Conservation (phyloP, 2,113 vertebrate species). For the Anolis carolinensis region DNA sequence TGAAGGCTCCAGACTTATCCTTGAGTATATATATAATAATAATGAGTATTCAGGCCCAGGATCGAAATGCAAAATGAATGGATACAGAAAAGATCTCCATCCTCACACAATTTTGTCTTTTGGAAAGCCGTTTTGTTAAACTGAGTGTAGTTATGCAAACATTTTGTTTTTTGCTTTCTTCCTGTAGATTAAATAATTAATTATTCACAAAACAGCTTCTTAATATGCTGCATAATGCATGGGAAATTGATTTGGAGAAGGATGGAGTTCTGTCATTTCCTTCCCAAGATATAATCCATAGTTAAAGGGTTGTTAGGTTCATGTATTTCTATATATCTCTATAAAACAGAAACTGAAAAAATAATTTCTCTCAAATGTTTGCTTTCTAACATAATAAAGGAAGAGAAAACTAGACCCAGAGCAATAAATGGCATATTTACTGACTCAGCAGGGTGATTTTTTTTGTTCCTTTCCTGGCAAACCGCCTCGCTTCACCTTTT, state of each 20-base stretch:
- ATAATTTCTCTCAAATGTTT: background rate
- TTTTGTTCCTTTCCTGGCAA: background rate
- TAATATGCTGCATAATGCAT: constrained; percentile 15
- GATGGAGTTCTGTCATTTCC: background rate
- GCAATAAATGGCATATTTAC: background rate
- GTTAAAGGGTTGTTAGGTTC: background rate
- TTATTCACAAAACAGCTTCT: constrained; percentile 4
- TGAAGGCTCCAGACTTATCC: no score
- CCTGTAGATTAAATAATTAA: constrained; percentile 6
- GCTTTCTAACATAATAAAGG: background rate
- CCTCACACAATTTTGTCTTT: background rate
- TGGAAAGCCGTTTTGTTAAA: background rate
- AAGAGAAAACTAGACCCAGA: background rate
- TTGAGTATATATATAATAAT: no score
- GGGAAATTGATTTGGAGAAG: background rate
- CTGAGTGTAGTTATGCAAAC: background rate
- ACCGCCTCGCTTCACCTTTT: background rate
- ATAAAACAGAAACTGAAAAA: no score
- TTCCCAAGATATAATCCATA: background rate
- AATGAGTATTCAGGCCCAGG: background rate
- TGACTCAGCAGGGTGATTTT: background rate
- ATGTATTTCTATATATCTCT: background rate
- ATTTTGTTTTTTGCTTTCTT: background rate
- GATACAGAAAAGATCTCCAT: background rate
- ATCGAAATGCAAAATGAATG: background rate